Percentiles rank a stretch among this genome's conserved stretches.
phyloP scores from a whole-genome alignment of 1,140 invertebrate species.

The Drosophila orosa region DNA sequence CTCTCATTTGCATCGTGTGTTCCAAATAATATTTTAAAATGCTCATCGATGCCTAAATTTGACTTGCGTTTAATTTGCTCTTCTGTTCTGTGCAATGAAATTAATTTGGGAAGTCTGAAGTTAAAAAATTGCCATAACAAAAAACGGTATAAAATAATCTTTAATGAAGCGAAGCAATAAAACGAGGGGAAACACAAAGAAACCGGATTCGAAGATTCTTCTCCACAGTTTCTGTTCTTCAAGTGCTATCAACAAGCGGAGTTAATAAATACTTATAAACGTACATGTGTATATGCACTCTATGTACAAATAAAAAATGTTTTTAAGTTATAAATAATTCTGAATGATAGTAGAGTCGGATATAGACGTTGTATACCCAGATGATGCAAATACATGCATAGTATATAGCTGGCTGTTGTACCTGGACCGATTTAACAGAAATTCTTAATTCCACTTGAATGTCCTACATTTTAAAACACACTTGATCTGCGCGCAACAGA shows the following conservation, averaged over 20 bases:
- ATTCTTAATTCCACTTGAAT: background rate
- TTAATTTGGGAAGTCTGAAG: conserved; percentile 23
- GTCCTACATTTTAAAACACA: background rate
- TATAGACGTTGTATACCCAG: background rate
- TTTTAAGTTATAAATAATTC: conserved; percentile 41
- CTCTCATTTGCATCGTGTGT: background rate
- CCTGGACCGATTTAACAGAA: background rate
- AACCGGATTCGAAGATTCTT: conserved; percentile 83
- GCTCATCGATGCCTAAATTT: conserved; percentile 6
- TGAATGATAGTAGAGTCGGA: conserved; percentile 24
- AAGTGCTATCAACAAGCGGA: conserved; percentile 61
- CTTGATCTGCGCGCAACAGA: background rate
- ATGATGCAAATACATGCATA: background rate
- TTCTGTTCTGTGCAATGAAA: conserved; percentile 10
- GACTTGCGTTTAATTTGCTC: background rate
- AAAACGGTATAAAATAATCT: conserved; percentile 21
- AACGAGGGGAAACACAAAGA: conserved; percentile 48
- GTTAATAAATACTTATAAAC: conserved; percentile 17
- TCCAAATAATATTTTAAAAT: conserved; percentile 10
- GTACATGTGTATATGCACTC: background rate
- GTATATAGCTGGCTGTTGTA: background rate
- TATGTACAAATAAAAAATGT: conserved; percentile 19
- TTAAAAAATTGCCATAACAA: conserved; percentile 17
- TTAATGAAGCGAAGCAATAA: conserved; percentile 21
- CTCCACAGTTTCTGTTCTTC: conserved; percentile 30